Base-by-base conservation (phyloP, 2,797 vertebrate species). In the Phrynocephalus forsythii region DNA sequence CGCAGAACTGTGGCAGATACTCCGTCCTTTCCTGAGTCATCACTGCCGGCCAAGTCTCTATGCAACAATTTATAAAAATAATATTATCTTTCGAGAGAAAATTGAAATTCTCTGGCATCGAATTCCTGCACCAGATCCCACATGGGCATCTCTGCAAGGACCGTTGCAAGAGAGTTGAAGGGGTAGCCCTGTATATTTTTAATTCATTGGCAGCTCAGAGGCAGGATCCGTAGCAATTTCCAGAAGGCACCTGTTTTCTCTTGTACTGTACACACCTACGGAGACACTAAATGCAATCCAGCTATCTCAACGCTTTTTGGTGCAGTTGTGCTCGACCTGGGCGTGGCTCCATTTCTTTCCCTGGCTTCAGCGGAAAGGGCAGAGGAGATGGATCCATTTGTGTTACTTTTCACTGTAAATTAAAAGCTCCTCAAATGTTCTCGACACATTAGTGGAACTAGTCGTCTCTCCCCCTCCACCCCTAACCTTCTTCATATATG, bases 401-500 rank as follows among this genome's bases (percentile, higher is more conserved):
- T 71, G 33, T 85, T 82, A 71, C 56, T n/a, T 92, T 75, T 67
- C 56, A 87, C 72, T 87, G 52, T 68, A 0, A 38, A 78, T 86
- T 83, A 85, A 85, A 91, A 92, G 77, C 79, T 79, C 85, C 71
- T 76, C 63, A 87, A 92, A 83, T 68, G 77, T 69, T 94, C 0
- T 0, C 87, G 86, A 91, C 89, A 86, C 28, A 68, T 79, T 81
- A 77, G 0, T 1, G 82, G 88, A 93, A 84, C 67, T 83, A 52
- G 87, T 68, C 22, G 0, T 79, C 91, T 86, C 91, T 89, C 16
- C 18, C n/a, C 38, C 6, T 24, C 66, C 16, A 8, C 66, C 11
- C 48, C 30, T 92, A 76, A 24, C 22, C 90, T 82, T 91, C 89
- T 92, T 90, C 72, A 67, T 68, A 75, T 83, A 90, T 93, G 91